Base-by-base conservation (phyloP, 2,888 invertebrate species). In the Thymelicus lineola region DNA sequence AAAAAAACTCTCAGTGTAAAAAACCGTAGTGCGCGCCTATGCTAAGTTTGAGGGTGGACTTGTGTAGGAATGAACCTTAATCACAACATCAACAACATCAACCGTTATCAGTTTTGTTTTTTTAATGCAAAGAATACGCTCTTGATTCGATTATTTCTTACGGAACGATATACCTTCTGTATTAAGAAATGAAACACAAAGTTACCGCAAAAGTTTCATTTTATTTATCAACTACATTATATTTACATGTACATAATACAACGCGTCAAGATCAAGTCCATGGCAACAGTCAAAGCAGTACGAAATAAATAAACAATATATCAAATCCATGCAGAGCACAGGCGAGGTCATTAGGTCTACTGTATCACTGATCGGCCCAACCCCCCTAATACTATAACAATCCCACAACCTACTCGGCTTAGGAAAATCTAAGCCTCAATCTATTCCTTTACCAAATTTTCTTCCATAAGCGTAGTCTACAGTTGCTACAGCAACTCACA, bases 241-340 rank as follows among this genome's bases (percentile, higher is more conserved):
- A 92, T 91, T 92, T 93, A 93, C 91, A 91, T 86, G 87, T 89
- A 88, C 86, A 87, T 86, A 88, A 86, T 89, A 89, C 89, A 87
- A 89, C 88, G 91, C 92, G 89, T 90, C 87, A 91, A 90, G 88
- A 91, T 91, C 91, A 88, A 84, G 86, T 93, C 92, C 91, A 89
- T 86, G 86, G 91, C 92, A 93, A 93, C 92, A 91, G 90, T 93
- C 93, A 89, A 89, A 89, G 89, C 85, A 88, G 85, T 88, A 87
- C 81, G 75, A 85, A 86, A 86, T 88, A 88, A 89, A 88, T 89
- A 87, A 86, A 86, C 82, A 81, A 78, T 75, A 78, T 78, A 76
- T 79, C 83, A 80, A 75, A 79, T 68, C 73, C 79, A 78, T 78
- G 79, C 79, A 80, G 76, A 75, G 74, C 74, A 73, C 74, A 69